Conservation (phyloP, 2,113 vertebrate species). For the Clarias magur region DNA sequence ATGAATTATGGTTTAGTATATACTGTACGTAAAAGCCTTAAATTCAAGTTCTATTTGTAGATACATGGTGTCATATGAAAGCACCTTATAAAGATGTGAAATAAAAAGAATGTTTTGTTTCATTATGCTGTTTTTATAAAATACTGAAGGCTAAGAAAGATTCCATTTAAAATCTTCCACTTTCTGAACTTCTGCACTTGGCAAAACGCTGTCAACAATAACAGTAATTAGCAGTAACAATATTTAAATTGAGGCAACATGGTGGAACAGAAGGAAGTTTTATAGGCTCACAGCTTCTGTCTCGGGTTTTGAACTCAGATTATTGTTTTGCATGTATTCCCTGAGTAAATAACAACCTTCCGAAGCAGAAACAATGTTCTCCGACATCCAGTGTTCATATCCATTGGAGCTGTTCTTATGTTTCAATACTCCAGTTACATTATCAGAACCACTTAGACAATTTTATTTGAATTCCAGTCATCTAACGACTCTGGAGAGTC, state of each 20-base stretch:
- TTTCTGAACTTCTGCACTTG: not conserved
- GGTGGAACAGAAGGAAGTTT: not conserved
- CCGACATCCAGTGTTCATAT: not conserved
- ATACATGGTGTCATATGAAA: not conserved
- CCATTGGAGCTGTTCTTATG: not conserved
- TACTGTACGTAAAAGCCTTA: not conserved
- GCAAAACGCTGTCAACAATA: not conserved
- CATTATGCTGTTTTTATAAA: not conserved
- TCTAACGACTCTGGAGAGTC: constrained; percentile 59
- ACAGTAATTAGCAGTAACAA: not conserved
- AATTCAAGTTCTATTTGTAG: not conserved
- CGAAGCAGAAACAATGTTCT: not conserved
- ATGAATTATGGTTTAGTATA: not conserved
- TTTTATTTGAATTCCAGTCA: constrained; percentile 33
- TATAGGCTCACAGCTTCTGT: not conserved
- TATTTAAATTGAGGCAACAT: not conserved
- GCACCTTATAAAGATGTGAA: no score
- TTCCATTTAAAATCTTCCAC: not conserved
- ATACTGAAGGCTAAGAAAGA: not conserved
- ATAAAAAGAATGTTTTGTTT: no score
- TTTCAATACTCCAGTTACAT: not conserved
- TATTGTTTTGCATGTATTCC: not conserved
- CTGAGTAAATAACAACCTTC: not conserved
- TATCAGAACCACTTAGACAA: no score
- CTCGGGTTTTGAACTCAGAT: not conserved